phyloP scores from a whole-genome alignment of 2,113 vertebrate genomes.

The Scytalopus superciliaris region DNA sequence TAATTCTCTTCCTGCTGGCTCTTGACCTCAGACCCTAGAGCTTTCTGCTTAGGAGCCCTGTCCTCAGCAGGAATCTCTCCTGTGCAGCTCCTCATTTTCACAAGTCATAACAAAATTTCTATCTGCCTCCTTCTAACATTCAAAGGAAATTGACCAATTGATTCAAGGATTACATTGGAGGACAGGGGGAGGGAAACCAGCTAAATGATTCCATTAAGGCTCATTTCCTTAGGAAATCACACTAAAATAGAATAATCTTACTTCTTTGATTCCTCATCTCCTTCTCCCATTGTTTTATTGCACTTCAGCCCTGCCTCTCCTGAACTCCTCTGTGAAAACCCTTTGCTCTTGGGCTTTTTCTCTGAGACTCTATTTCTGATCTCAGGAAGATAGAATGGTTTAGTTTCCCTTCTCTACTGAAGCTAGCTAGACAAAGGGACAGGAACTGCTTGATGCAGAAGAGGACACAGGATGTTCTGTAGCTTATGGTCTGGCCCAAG shows the following conservation, averaged over 20 bases:
- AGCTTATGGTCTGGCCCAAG: neutral
- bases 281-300: neutral
- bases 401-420: neutral
- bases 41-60: neutral
- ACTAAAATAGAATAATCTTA: neutral
- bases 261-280: neutral
- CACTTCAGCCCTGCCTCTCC: neutral
- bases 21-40: neutral
- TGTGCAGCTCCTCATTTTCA: neutral
- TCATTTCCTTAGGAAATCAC: constrained; percentile 5
- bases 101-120: neutral
- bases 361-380: neutral
- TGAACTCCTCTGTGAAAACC: neutral
- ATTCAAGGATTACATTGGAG: neutral
- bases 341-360: neutral
- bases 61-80: neutral
- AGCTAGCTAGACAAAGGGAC: neutral
- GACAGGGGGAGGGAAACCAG: neutral
- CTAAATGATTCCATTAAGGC: neutral
- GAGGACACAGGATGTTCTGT: neutral
- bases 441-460: neutral
- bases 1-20: neutral
- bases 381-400: neutral
- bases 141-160: neutral
- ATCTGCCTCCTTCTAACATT: neutral